Evolutionary conservation across 2,113 vertebrate genomes (phyloP), one percentile per base, ranked within the genome.

Genomic region (western clawed frog (Xenopus tropicalis)): DNA sequence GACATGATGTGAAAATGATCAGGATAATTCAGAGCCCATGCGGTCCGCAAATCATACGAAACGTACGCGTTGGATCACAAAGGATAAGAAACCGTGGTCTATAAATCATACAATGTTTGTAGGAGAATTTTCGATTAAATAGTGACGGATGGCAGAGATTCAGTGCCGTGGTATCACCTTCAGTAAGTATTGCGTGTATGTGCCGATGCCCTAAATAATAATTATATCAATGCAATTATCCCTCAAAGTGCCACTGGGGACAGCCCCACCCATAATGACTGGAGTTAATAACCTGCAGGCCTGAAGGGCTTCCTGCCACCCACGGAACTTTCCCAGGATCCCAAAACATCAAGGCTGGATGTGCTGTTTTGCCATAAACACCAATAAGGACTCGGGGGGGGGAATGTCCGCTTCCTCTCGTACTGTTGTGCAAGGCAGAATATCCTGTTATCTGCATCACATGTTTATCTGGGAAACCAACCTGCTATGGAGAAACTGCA

Each of bases 281-380:
- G n/a, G n/a, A 59, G 23, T 51, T 64, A 64, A 64, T 66, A 76
- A 66, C 70, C 82, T 76, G 44, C 44, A 46, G 77, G 78, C 70
- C 82, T 76, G 44, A 11, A 46, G 77, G 78, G 74, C 29, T 79
- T 84, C 82, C 77, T 74, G 67, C 51, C 42, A 29, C 29, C 65
- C 14, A 3, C 25, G 71, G 66, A 78, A 78, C 11, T 46, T 77
- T 68, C 44, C 20, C 24, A 4, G 66, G 58, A 77, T 72, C 59
- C 74, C 71, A 77, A 46, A 58, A 78, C 80, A 82, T 72, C 71
- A 22, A 61, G 67, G 54, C 56, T 56, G 69, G 66, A 14, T 46
- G 66, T 80, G 76, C 67, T 84, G 80, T 84, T 84, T 84, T 82
- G 69, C 77, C 79, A 63, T 83, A 81, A 86, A 86, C 85, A 85